Percentiles rank a stretch among this genome's conserved stretches.
Conservation (phyloP, 2,888 invertebrate species). For the Lasioglossum figueresi region DNA sequence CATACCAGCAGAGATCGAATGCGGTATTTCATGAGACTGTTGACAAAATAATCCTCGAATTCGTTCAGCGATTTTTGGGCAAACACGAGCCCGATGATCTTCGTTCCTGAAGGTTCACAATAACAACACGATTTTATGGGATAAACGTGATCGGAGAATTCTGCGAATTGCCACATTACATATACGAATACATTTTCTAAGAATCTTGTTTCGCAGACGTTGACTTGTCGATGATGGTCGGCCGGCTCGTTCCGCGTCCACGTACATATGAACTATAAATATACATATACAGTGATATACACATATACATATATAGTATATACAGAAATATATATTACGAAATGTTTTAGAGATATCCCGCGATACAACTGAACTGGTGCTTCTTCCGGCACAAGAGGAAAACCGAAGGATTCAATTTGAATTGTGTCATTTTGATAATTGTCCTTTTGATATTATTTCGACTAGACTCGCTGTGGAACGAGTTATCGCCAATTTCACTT, state of each 20-base stretch:
- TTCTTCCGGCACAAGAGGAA: slow-evolving; percentile 19
- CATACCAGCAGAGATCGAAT: background rate
- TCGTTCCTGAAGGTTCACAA: background rate
- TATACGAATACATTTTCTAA: background rate
- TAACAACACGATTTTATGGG: background rate
- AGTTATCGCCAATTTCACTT: slow-evolving; percentile 8
- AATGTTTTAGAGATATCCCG: slow-evolving; percentile 53
- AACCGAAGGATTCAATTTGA: slow-evolving; percentile 33
- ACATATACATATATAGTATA: slow-evolving; percentile 17
- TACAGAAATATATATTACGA: slow-evolving; percentile 47
- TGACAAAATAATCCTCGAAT: background rate
- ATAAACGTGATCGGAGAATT: background rate
- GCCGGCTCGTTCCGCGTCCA: slow-evolving; percentile 2
- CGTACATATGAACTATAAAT: slow-evolving; percentile 5
- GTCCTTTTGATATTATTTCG: slow-evolving; percentile 48
- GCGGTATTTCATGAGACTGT: background rate
- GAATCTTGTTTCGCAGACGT: background rate
- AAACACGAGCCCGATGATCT: background rate
- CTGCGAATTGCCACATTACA: no score
- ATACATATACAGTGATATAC: background rate
- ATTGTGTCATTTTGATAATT: slow-evolving; percentile 53
- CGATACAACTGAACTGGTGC: slow-evolving; percentile 27
- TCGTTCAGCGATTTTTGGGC: background rate
- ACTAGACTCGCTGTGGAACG: background rate
- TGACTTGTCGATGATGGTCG: background rate